Conservation (phyloP, 2,797 vertebrate genomes). For the Bufotes viridis region DNA sequence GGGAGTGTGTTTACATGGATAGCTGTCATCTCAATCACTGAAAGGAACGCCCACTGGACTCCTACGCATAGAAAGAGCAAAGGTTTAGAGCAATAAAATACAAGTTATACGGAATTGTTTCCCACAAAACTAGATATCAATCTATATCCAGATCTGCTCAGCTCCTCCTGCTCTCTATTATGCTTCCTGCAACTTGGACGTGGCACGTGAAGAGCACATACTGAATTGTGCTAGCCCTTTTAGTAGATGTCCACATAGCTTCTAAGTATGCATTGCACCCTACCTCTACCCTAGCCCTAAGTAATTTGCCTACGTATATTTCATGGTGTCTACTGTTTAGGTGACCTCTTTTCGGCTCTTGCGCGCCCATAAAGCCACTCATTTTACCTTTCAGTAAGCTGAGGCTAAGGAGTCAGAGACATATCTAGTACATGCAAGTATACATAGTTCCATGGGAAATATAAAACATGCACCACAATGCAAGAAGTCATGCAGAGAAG, state of each 20-base stretch:
- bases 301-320: not conserved
- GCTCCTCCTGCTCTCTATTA: too few species aligned
- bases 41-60: not conserved
- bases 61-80: not conserved
- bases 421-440: conserved; percentile 1
- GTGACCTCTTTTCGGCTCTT: not conserved
- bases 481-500: conserved; percentile 43
- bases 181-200: not conserved
- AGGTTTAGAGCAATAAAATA: not conserved
- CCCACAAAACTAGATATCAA: too few species aligned
- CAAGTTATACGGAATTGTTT: too few species aligned
- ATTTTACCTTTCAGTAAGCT: conserved; percentile 23
- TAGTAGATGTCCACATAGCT: not conserved
- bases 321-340: not conserved
- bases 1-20: too few species aligned
- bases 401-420: conserved; percentile 14
- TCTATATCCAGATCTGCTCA: too few species aligned
- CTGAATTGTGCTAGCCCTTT: not conserved
- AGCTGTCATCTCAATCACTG: not conserved
- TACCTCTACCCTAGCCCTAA: not conserved
- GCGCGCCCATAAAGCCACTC: not conserved
- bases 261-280: not conserved
- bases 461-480: conserved; percentile 51
- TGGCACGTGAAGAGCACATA: not conserved
- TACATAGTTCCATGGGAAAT: not conserved